Evolutionary conservation across 2,888 invertebrate species (phyloP).

Genomic region (Leptinotarsa tumamoca): DNA sequence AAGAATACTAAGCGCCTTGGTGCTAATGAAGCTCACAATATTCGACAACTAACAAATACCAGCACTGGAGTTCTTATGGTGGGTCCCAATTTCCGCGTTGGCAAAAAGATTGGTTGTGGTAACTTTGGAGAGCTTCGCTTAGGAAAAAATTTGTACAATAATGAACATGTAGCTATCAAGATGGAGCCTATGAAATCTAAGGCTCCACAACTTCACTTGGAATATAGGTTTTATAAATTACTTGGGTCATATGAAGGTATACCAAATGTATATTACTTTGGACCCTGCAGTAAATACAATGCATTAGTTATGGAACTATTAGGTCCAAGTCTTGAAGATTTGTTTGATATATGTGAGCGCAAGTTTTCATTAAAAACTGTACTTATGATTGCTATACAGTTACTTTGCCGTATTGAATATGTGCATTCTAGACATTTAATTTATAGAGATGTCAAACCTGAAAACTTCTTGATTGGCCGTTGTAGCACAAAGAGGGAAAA

Average conservation of each 20-base stretch:
- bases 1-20: constrained; percentile 42
- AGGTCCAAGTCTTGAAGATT: constrained; percentile 98
- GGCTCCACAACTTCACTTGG: constrained; percentile 99
- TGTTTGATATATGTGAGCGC: constrained; percentile 99
- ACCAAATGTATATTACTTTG: constrained; percentile 99
- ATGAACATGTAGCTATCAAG: constrained; percentile 99
- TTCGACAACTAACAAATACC: constrained; percentile 81
- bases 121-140: constrained; percentile 99
- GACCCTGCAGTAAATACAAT: constrained; percentile 99
- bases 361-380: constrained; percentile 87
- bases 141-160: constrained; percentile 99
- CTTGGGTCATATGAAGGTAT: constrained; percentile 98
- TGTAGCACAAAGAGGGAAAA: constrained; percentile 97
- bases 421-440: constrained; percentile 99
- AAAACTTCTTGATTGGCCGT: constrained; percentile 99
- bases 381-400: constrained; percentile 78
- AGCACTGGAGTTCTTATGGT: constrained; percentile 96
- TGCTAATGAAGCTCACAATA: constrained; percentile 80
- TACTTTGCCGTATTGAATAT: constrained; percentile 97
- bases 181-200: constrained; percentile 99
- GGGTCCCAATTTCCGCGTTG: constrained; percentile 99
- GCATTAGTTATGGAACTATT: constrained; percentile 99
- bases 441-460: constrained; percentile 99
- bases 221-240: constrained; percentile 99
- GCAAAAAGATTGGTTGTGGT: constrained; percentile 99